Evolutionary conservation across 53 echinoderm and acorn worm species (phyloP).

Genomic region (Henricia sp.): DNA sequence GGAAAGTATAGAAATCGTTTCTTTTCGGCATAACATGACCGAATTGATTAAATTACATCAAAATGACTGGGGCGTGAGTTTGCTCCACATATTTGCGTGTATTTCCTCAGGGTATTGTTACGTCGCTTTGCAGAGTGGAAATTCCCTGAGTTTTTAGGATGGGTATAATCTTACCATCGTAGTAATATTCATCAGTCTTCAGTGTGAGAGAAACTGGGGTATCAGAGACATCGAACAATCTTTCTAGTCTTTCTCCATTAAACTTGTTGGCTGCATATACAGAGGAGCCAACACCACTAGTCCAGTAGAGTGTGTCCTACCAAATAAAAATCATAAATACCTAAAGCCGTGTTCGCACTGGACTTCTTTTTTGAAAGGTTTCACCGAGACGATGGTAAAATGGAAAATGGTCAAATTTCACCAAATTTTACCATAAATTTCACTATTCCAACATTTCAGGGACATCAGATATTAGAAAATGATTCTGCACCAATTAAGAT

Average conservation of each 20-base stretch:
- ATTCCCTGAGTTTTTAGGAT: too few species aligned
- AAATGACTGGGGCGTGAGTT: too few species aligned
- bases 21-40: too few species aligned
- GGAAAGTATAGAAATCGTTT: too few species aligned
- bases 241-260: slow-evolving; percentile 52
- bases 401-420: background rate
- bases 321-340: slow-evolving; percentile 13
- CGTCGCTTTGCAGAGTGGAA: too few species aligned
- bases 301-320: slow-evolving; percentile 83
- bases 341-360: background rate
- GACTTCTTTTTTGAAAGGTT: too few species aligned
- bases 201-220: background rate
- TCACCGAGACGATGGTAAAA: too few species aligned
- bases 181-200: background rate
- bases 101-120: background rate
- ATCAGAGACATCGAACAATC: background rate
- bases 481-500: too few species aligned
- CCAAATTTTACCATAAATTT: background rate
- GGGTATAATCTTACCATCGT: slow-evolving; percentile 4
- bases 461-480: too few species aligned
- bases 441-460: too few species aligned
- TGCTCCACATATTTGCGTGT: too few species aligned
- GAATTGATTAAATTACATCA: too few species aligned
- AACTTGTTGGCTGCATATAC: slow-evolving; percentile 81
- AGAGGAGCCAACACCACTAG: slow-evolving; percentile 67